A percentile compares a stretch with the other conserved stretches of the same genome.
Conservation (phyloP, 2,888 invertebrate species). For the Lepas anatifera region DNA sequence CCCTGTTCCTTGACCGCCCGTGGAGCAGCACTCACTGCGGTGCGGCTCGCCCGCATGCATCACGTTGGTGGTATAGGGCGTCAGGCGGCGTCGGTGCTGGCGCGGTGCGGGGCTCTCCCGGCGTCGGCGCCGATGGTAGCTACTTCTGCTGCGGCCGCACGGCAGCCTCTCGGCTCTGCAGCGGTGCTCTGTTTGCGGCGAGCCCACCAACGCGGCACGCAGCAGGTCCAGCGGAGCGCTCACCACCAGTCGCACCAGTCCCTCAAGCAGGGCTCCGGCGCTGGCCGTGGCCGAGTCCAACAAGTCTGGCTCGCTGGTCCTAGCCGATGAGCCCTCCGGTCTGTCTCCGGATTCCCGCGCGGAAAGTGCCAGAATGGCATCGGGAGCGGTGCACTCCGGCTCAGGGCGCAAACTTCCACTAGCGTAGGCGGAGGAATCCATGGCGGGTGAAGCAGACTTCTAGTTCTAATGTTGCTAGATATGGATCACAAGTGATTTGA, state of each 20-base stretch:
- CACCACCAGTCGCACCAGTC: not conserved
- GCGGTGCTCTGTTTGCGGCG: not conserved
- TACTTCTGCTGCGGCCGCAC: not conserved
- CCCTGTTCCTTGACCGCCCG: no score
- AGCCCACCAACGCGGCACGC: not conserved
- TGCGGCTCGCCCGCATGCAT: not conserved
- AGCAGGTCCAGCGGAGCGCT: not conserved
- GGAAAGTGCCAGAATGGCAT: no score
- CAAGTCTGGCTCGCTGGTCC: no score
- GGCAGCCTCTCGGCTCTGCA: not conserved
- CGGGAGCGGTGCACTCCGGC: no score
- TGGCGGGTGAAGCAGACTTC: no score
- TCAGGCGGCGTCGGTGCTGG: not conserved
- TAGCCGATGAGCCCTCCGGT: no score
- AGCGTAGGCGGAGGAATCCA: no score
- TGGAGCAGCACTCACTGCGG: not conserved
- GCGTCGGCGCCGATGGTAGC: not conserved
- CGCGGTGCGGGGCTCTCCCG: not conserved
- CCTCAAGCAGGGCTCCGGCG: not conserved
- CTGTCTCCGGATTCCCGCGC: no score
- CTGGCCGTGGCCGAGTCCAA: not conserved
- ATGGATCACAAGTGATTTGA: no score
- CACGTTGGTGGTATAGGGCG: not conserved
- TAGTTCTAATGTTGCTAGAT: no score
- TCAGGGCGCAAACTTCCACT: no score